Percentiles rank a stretch among this genome's conserved stretches.
Evolutionary conservation across 2,797 vertebrate species (phyloP).

Genomic region (Acrocephalus scirpaceus): DNA sequence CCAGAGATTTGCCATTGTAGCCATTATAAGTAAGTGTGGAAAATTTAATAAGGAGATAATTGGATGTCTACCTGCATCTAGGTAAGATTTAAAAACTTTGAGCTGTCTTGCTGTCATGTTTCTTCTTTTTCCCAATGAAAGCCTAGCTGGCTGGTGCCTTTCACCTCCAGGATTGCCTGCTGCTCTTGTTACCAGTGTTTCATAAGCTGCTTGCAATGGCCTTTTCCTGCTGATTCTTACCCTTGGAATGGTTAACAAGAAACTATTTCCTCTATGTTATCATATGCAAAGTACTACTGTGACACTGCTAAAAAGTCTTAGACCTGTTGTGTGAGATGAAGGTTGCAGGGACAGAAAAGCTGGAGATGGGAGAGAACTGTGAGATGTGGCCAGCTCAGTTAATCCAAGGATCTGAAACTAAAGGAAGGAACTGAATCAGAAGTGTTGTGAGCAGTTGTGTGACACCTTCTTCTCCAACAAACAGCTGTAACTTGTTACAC

Average conservation of each 20-base stretch:
- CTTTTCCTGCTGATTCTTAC: neutral
- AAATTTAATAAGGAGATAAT: neutral
- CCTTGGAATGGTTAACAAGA: neutral
- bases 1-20: neutral
- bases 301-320: neutral
- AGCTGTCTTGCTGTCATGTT: neutral
- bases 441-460: neutral
- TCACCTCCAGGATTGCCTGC: neutral
- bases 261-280: rapidly evolving
- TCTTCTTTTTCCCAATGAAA: rapidly evolving
- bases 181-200: neutral
- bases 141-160: neutral
- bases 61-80: neutral
- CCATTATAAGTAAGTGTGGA: neutral
- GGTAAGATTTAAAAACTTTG: neutral
- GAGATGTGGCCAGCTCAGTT: neutral
- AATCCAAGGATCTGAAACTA: neutral
- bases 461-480: neutral
- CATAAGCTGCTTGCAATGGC: neutral
- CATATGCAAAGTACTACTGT: neutral
- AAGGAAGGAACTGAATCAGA: neutral
- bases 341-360: neutral
- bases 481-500: neutral
- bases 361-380: neutral
- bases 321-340: neutral